phyloP scores from a whole-genome alignment of 2,888 invertebrate genomes.

The Stratiomys singularior region DNA sequence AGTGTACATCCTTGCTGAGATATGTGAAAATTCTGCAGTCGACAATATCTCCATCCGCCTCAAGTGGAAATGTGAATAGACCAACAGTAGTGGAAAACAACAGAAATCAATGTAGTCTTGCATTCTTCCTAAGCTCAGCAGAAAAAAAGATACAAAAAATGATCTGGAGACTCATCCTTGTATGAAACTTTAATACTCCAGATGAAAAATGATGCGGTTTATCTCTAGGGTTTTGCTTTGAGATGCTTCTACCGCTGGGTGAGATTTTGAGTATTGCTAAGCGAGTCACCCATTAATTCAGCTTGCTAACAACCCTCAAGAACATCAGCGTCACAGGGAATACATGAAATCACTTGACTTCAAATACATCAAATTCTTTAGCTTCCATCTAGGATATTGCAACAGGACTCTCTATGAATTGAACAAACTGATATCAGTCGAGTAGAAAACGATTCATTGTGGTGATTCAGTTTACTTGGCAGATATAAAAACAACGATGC shows the following conservation, averaged over 20 bases:
- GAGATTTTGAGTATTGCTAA: no score
- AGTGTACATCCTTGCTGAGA: background rate
- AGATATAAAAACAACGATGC: constrained; percentile 1
- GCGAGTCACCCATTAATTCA: no score
- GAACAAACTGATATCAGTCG: background rate
- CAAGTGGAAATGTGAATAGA: background rate
- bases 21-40: constrained; percentile 14
- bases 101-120: constrained; percentile 16
- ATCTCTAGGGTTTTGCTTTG: no score
- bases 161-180: background rate
- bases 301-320: no score
- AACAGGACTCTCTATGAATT: background rate
- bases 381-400: background rate
- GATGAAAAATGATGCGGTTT: background rate
- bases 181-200: background rate
- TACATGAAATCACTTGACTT: no score
- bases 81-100: background rate
- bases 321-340: no score
- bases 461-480: constrained; percentile 12
- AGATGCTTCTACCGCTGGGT: no score
- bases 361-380: background rate
- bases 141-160: background rate
- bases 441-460: constrained; percentile 28
- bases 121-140: background rate
- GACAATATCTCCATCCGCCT: constrained; percentile 12